Evolutionary conservation across 35 echinoderm and acorn worm genomes (phyloP).

Genomic region (Patiria miniata): DNA sequence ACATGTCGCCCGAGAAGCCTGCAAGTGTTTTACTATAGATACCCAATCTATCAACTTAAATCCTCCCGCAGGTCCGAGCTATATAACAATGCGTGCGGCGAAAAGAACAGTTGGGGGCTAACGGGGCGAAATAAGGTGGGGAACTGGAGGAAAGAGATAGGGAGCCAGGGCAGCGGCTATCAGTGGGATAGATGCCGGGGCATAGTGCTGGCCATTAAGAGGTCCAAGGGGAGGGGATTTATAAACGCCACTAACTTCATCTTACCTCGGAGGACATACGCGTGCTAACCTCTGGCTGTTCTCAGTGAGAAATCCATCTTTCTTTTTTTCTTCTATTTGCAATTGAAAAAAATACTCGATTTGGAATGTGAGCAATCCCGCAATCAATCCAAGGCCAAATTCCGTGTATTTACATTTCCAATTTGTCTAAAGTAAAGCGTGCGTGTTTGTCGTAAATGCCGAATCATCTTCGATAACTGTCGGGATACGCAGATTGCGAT

Average conservation of each 20-base stretch:
- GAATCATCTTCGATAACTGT: too few relatives aligned
- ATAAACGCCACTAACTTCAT: conserved; percentile 23
- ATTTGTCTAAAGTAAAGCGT: too few relatives aligned
- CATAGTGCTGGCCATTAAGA: not conserved
- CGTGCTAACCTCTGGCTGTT: not conserved
- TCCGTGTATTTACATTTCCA: too few relatives aligned
- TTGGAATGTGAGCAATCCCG: too few relatives aligned
- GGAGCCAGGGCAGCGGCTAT: not conserved
- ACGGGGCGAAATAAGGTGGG: not conserved
- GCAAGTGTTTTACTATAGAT: conserved; percentile 2
- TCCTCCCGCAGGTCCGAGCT: conserved; percentile 7
- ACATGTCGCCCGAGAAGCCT: not conserved
- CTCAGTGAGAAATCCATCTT: too few relatives aligned
- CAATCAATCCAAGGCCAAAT: too few relatives aligned
- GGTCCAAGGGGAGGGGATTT: conserved; percentile 20
- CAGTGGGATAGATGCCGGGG: not conserved
- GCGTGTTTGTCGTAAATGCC: too few relatives aligned
- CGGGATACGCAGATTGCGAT: too few relatives aligned
- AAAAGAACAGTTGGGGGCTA: not conserved
- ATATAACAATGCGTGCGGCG: conserved; percentile 8
- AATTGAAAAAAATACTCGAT: too few relatives aligned
- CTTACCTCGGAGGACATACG: not conserved
- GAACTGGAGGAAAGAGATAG: not conserved
- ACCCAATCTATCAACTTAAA: conserved; percentile 23
- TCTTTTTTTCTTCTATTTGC: too few relatives aligned